Evolutionary conservation across 2,797 vertebrate species (phyloP).

Genomic region (Esox masquinongy): DNA sequence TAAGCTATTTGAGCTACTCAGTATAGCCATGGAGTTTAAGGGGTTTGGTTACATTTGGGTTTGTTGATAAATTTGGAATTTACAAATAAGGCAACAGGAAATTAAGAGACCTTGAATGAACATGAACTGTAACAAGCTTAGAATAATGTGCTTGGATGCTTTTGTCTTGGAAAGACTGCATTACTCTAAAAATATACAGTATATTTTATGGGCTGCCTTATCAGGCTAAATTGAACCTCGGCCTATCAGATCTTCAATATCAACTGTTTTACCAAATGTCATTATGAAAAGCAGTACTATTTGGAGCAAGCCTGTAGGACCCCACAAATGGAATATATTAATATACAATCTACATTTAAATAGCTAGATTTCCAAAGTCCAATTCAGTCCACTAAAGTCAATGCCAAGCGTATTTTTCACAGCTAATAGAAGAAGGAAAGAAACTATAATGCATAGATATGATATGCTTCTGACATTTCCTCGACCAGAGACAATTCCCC

Average conservation of each 20-base stretch:
- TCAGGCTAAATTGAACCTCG: neutral
- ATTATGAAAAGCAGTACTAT: neutral
- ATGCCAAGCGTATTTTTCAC: neutral
- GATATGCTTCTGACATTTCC: neutral
- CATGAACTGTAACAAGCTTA: neutral
- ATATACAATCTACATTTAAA: constrained; percentile 56
- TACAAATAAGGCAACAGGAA: neutral
- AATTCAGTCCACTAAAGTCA: constrained; percentile 13
- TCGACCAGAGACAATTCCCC: neutral
- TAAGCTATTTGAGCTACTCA: neutral
- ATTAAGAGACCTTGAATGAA: neutral
- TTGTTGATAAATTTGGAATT: neutral
- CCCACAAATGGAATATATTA: constrained; percentile 49
- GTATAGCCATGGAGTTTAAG: neutral
- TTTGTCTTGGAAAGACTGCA: neutral
- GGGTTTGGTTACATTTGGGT: neutral
- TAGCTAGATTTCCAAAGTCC: constrained; percentile 45
- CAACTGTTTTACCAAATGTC: neutral
- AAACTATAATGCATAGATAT: neutral
- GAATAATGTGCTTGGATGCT: neutral
- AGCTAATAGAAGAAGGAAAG: neutral
- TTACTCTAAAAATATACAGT: neutral
- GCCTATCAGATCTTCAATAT: neutral
- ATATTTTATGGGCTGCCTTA: neutral
- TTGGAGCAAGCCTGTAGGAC: neutral